Evolutionary conservation across 1,140 invertebrate species (phyloP), one percentile per base, ranked within the genome.

Genomic region (Drosophila orosa): DNA sequence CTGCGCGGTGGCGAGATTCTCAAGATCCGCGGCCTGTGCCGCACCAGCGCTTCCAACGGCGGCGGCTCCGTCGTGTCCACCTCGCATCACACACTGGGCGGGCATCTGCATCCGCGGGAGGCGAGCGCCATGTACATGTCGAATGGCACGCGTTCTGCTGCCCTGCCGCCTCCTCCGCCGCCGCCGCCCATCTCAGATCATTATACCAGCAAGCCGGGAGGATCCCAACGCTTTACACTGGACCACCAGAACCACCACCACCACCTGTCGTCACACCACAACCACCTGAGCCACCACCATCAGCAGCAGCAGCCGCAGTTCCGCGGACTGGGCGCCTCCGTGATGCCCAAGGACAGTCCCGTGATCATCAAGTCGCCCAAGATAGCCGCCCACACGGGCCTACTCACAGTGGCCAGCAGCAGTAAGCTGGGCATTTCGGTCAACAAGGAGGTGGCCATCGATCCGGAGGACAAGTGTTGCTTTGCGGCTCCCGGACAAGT

Each of bases 1-100:
- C 80, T 97, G 40, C 95, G 95, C 89, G 96, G 96, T 0, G 96
- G 96, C 0, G 96, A 97, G 83, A 94, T 96, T 7, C 84, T 97
- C 0, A 95, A 96, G 81, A 95, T 97, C 10, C 94, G 95, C 40
- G 95, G 96, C 10, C 90, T 96, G 6, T 96, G 95, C 93, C 90
- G 95, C 78, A 93, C 95, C 77, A 92, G 94, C 66, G 92, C 92
- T 47, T 93, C 91, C 92, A 63, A 92, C 81, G 72, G 78, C 60
- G 59, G 92, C 10, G 55, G 54, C 33, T 47, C 74, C 19, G 44
- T 35, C 27, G 60, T 44, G n/a, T 50, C 56, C 13, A 42, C 9
- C 31, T 48, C 50, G 13, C 56, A 91, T 92, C 61, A 87, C 12
- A 12, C 45, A 0, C 27, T 68, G 3, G 56, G 59, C 22, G 40